phyloP scores from a whole-genome alignment of 53 echinoderm and acorn worm genomes.

The Pentamera pediparva region DNA sequence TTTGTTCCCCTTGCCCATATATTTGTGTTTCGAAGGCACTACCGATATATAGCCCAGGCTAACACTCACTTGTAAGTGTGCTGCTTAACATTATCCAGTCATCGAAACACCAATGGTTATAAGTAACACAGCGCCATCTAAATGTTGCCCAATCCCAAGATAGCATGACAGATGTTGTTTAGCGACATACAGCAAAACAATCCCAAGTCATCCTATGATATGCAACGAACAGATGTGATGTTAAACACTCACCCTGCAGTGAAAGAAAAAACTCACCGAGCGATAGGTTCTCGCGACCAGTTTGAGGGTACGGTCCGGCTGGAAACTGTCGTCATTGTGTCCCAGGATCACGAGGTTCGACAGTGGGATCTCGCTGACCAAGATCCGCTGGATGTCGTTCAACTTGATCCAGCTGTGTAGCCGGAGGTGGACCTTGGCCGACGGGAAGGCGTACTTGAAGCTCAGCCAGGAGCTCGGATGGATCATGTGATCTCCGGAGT shows the following conservation, averaged over 20 bases:
- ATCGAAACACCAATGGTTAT: too few species aligned
- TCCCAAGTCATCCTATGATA: neutral
- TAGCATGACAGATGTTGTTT: too few species aligned
- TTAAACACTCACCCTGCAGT: too few species aligned
- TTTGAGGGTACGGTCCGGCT: conserved; percentile 68
- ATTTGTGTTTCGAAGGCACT: too few species aligned
- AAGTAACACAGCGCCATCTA: too few species aligned
- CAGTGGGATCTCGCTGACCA: conserved; percentile 66
- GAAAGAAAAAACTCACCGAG: conserved; percentile 8
- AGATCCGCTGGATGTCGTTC: conserved; percentile 57
- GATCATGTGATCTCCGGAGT: conserved; percentile 54
- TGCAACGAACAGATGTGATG: too few species aligned
- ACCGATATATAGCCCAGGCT: too few species aligned
- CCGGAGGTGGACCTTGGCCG: conserved; percentile 52
- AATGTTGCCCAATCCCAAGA: too few species aligned
- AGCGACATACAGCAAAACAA: too few species aligned
- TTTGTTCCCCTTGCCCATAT: too few species aligned
- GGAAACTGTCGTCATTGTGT: conserved; percentile 79
- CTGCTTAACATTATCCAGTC: too few species aligned
- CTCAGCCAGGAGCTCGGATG: conserved; percentile 58
- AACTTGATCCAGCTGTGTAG: conserved; percentile 54
- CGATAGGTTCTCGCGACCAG: conserved; percentile 59
- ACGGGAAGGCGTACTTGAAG: conserved; percentile 47
- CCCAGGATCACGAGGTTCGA: conserved; percentile 58
- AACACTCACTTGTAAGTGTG: too few species aligned